Evolutionary conservation across 92 coral and sea anemone genomes (phyloP).

Genomic region (Desmophyllum pertusum): DNA sequence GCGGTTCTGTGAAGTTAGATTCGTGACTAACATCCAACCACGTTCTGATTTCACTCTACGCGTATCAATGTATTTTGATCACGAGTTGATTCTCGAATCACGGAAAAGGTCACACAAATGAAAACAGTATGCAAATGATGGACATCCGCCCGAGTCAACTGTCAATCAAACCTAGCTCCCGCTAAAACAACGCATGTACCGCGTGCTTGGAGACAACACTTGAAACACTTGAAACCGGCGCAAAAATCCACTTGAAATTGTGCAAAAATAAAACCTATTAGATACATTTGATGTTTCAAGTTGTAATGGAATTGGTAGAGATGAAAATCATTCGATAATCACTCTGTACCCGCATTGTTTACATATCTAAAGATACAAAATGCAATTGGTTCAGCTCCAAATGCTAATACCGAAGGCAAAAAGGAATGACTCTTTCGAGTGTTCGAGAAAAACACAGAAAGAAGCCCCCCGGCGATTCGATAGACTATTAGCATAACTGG

Average conservation of each 20-base stretch:
- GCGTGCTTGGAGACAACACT: neutral
- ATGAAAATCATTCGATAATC: neutral
- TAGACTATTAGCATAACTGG: no score
- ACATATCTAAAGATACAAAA: neutral
- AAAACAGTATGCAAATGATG: slow-evolving; percentile 21
- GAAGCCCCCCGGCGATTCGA: no score
- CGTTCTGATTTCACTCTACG: neutral
- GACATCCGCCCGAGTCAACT: neutral
- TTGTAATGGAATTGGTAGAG: neutral
- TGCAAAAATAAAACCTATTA: no score
- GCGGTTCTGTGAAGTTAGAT: neutral
- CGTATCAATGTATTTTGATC: neutral
- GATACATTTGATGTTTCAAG: neutral
- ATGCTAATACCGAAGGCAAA: neutral
- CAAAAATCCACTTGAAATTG: neutral
- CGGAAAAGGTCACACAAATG: slow-evolving; percentile 21
- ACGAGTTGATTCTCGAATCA: slow-evolving; percentile 30
- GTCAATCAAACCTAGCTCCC: slow-evolving; percentile 23
- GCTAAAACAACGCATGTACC: neutral
- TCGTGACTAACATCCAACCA: neutral
- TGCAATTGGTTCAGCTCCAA: neutral
- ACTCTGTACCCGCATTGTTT: neutral
- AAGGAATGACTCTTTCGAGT: no score
- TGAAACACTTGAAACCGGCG: neutral
- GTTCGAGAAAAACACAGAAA: no score